Base-by-base conservation (phyloP, 64 coral and sea anemone species). In the Pocillopora damicornis region DNA sequence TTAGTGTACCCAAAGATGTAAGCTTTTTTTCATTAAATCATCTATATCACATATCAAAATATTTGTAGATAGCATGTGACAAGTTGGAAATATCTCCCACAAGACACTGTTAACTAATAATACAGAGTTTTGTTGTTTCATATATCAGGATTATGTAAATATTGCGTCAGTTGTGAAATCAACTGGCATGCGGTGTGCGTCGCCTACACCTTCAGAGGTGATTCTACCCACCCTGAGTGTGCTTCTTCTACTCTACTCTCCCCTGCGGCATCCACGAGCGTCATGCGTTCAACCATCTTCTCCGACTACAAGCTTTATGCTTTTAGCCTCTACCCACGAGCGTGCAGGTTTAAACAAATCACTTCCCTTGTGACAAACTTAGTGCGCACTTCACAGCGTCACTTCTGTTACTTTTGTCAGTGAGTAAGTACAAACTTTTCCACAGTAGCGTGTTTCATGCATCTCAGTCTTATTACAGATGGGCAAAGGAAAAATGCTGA, bases 61-160 rank as follows among this genome's bases (percentile, higher is more conserved):
- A 51, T 2, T 51, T 51, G 42, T 51, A 51, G 42, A 51, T 51
- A 7, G 42, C 7, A 51, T 51, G 56, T 60, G 36, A 60, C 12
- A 25, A 63, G 34, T 34, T 81, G 34, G 25, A 12, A 13, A 36
- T 73, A 66, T 72, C 15, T 45, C 72, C 5, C 37, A 37, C 35
- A 58, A 71, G 23, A 73, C 37, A 15, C 81, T 57, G 15, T 72
- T 58, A 45, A 85, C 81, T 85, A 85, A 85, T 85, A 69, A 85
- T 58, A n/a, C 64, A 85, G 81, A 85, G 81, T 85, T 85, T 85
- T 85, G 62, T 85, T 85, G 62, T 85, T 85, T 67, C 81, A 72
- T 72, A 66, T 58, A 72, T 85, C 64, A 85, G 81, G 81, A 65
- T 58, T 63, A 72, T 72, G 71, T 72, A 85, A 51, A 57, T 68